Evolutionary conservation across 2,797 vertebrate genomes (phyloP).

Genomic region (Oreochromis mossambicus): DNA sequence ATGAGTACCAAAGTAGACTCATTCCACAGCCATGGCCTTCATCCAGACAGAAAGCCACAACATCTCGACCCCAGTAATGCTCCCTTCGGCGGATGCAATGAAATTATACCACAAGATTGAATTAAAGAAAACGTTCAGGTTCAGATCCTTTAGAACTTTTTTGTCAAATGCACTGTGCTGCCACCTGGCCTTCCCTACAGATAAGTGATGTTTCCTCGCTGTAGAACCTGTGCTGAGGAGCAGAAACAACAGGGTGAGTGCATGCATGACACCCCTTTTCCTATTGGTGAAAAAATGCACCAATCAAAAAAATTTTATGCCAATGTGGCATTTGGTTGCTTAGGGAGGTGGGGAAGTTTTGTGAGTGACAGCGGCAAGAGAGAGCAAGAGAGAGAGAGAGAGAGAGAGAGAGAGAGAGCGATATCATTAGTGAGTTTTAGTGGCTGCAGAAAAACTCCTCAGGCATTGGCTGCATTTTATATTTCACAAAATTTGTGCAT

Average conservation of each 20-base stretch:
- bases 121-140: background rate
- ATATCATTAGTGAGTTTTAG: background rate
- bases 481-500: background rate
- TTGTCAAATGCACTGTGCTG: background rate
- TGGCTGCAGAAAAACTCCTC: background rate
- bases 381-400: background rate
- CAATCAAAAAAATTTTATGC: accelerated
- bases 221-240: background rate
- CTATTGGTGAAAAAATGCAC: background rate
- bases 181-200: background rate
- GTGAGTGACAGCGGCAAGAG: accelerated
- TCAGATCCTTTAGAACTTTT: background rate
- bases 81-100: accelerated
- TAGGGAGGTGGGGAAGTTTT: accelerated
- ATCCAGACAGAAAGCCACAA: accelerated
- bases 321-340: background rate
- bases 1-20: too few relatives aligned
- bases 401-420: background rate
- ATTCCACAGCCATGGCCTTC: background rate
- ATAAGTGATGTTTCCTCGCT: background rate
- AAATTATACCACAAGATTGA: background rate
- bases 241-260: accelerated
- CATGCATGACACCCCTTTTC: accelerated
- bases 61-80: accelerated
- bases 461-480: background rate